Conservation (phyloP, 2,888 invertebrate species). For the Scrobipalpa atriplicella region DNA sequence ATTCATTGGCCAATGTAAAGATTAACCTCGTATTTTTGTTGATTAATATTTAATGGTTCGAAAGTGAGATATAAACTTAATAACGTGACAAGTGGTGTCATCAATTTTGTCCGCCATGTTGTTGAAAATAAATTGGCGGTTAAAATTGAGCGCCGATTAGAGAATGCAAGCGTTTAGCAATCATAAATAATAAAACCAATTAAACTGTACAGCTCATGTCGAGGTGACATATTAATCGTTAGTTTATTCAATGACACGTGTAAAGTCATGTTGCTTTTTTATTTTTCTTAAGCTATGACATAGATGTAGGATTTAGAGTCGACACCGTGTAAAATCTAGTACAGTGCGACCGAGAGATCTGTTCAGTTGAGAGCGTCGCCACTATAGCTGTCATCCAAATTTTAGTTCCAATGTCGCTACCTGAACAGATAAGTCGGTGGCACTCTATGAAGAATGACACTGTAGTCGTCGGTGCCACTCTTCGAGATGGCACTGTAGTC, state of each 20-base stretch:
- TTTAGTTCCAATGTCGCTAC: no score
- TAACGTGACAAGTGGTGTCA: slow-evolving; percentile 18
- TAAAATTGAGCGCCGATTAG: background rate
- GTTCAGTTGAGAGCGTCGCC: no score
- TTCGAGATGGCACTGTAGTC: no score
- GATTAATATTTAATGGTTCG: slow-evolving; percentile 13
- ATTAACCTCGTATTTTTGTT: slow-evolving; percentile 28
- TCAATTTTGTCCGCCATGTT: background rate
- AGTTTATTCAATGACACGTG: background rate
- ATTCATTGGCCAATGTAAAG: slow-evolving; percentile 31
- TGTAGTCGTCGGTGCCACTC: no score
- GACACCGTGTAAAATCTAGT: no score
- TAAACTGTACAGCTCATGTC: background rate
- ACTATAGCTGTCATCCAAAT: no score
- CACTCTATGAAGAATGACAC: no score
- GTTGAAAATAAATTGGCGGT: background rate
- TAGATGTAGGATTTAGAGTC: no score
- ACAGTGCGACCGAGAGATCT: no score
- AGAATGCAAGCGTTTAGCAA: background rate
- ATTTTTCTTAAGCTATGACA: no score
- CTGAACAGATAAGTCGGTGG: no score
- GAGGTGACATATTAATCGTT: background rate
- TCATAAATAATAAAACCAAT: background rate
- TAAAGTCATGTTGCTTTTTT: no score
- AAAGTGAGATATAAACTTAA: slow-evolving; percentile 12